Evolutionary conservation across 2,888 invertebrate genomes (phyloP), one percentile per base, ranked within the genome.

Genomic region (Drosophila formosana): DNA sequence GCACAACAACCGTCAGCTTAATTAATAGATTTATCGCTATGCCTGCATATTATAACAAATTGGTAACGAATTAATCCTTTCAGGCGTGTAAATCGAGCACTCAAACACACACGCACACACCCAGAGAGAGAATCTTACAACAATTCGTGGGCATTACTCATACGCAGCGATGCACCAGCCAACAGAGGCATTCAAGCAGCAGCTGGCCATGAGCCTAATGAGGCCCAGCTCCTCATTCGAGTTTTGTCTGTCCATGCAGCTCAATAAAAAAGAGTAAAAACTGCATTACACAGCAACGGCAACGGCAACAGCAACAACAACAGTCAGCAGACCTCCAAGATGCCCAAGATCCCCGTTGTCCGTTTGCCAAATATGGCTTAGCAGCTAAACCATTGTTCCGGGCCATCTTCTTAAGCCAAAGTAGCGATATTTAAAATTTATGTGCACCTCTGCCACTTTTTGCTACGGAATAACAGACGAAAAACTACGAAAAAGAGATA

Each of bases 1-100:
- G 51, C 51, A 74, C 83, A 82, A 82, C 86, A 82, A 78, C 64
- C 69, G 89, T 90, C 85, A 85, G 84, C 85, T 89, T 90, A 90
- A 91, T 91, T 91, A 91, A 91, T 91, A 90, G 91, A 91, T 90
- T 90, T 91, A 89, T 89, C 84, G 89, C 89, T 85, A 84, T 90
- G 78, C 79, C 89, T 72, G 74, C 81, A 88, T 90, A 90, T 91
- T 88, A 82, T 88, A 90, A 88, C 86, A 89, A 88, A 89, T 91
- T 91, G 91, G 74, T 90, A 90, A 90, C 90, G 89, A 90, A 90
- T 89, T 89, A 90, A 91, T 91, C 88, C 89, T 87, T 85, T 87
- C 90, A 91, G 84, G 90, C 88, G 91, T 91, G 89, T 86, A 87
- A 89, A 80, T 82, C 73, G 75, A 65, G 60, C 66, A 56, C 51